phyloP scores from a whole-genome alignment of 2,113 vertebrate genomes.

The Dasypus novemcinctus region DNA sequence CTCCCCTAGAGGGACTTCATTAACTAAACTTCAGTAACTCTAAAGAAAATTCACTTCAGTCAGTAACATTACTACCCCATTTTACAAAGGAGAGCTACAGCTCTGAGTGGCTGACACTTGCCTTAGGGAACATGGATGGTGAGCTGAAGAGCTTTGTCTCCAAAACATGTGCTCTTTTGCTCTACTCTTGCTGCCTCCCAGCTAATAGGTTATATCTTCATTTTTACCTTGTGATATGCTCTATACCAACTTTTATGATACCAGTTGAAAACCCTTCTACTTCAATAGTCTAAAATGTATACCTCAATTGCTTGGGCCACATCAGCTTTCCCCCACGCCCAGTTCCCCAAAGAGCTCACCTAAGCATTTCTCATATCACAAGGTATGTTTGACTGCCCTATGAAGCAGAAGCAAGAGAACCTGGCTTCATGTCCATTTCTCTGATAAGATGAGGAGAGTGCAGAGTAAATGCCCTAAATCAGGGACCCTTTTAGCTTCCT shows the following conservation, averaged over 20 bases:
- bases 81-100: not conserved
- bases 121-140: not conserved
- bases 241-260: not conserved
- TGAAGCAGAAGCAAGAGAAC: not conserved
- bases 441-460: not conserved
- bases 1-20: not conserved
- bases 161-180: constrained; percentile 6
- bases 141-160: constrained; percentile 16
- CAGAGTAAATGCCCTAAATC: not conserved
- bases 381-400: not conserved
- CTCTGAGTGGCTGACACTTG: not conserved
- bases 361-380: not conserved
- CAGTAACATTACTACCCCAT: not conserved
- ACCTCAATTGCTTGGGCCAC: too few species aligned
- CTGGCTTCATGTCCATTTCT: not conserved
- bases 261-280: not conserved
- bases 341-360: not conserved
- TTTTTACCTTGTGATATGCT: constrained; percentile 27
- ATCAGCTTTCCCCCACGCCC: not conserved
- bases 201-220: not conserved
- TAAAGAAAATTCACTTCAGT: not conserved
- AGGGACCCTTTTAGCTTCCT: not conserved
- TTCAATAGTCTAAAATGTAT: not conserved
- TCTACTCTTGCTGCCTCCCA: not conserved
- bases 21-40: not conserved